These are phyloP conservation scores for Drosophila sordidula DNA, from an alignment of 2,888 invertebrate genomes.

Conservation along the genomic window DNA sequence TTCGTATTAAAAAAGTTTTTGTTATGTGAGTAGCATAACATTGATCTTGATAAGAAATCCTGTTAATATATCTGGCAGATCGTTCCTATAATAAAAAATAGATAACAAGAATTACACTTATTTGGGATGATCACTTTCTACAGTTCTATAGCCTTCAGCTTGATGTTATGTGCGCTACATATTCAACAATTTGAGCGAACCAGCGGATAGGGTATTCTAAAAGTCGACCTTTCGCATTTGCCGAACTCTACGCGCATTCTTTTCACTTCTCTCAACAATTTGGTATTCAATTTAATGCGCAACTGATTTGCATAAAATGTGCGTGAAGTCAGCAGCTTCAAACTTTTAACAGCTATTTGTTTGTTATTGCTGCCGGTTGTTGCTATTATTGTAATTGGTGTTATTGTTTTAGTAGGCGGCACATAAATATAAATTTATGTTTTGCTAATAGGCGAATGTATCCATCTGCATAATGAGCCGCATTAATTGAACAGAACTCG, in stretches of 20 bases:
- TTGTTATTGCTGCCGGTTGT: constrained; percentile 14
- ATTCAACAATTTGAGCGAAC: background rate
- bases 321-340: constrained; percentile 58
- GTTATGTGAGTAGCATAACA: no score
- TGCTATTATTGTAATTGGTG: constrained; percentile 27
- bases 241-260: constrained; percentile 16
- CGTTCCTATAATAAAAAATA: no score
- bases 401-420: constrained; percentile 18
- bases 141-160: no score
- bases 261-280: constrained; percentile 32
- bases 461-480: constrained; percentile 71
- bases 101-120: no score
- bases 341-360: constrained; percentile 42
- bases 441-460: constrained; percentile 63
- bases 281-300: constrained; percentile 54
- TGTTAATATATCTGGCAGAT: no score
- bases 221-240: constrained; percentile 5
- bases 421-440: constrained; percentile 73
- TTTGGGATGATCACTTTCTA: no score
- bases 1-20: no score
- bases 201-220: background rate
- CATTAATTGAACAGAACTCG: constrained; percentile 58
- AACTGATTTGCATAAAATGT: constrained; percentile 69
- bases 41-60: no score
- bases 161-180: no score